Conservation (phyloP, 2,888 invertebrate genomes). For the Plebejus anna region DNA sequence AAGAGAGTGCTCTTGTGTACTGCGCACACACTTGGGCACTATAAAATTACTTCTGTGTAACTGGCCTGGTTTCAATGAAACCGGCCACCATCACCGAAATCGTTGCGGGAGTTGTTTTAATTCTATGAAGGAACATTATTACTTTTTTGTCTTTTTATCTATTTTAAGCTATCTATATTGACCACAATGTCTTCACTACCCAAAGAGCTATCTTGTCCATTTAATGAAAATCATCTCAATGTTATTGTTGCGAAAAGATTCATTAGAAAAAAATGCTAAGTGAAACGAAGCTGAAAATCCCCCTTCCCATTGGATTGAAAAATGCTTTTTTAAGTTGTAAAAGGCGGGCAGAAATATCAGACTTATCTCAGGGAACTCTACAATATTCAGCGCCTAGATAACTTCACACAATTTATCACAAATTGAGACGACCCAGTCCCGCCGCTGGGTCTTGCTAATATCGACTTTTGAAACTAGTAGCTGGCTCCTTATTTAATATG, state of each 20-base stretch:
- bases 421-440: constrained; percentile 8
- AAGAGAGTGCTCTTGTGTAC: no score
- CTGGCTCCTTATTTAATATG: not conserved
- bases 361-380: constrained; percentile 1
- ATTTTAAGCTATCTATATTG: not conserved
- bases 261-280: constrained; percentile 1
- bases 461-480: constrained; percentile 3
- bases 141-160: not conserved
- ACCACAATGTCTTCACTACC: not conserved
- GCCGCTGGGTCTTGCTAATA: not conserved
- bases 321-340: constrained; percentile 21
- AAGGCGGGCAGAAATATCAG: constrained; percentile 11
- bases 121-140: not conserved
- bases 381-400: constrained; percentile 22
- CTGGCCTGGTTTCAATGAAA: no score
- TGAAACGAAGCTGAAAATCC: not conserved
- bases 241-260: not conserved
- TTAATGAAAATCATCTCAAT: not conserved
- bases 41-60: no score
- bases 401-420: constrained; percentile 24
- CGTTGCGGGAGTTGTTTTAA: no score
- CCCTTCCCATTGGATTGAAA: constrained; percentile 10
- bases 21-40: no score
- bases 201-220: not conserved
- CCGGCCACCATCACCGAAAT: no score